phyloP scores from a whole-genome alignment of 2,797 vertebrate genomes.

The Neopelma chrysocephalum region DNA sequence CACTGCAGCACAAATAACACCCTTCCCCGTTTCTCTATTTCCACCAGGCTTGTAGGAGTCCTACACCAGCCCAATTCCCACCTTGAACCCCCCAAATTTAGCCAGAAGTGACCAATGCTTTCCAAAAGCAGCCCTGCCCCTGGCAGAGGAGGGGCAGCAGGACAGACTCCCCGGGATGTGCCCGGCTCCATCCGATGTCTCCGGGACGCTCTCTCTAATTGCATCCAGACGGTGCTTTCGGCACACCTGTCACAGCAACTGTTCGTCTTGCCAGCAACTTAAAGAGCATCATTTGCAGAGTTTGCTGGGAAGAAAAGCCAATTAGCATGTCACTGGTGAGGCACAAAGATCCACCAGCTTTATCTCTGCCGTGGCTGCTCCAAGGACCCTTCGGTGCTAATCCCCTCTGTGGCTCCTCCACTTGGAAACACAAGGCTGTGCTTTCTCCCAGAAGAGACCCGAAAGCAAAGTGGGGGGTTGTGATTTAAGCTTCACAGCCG shows the following conservation, averaged over 20 bases:
- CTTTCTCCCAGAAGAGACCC: not conserved
- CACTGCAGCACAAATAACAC: not conserved
- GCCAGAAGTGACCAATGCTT: rapidly evolving
- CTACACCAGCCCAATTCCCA: not conserved
- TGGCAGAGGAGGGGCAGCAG: rapidly evolving
- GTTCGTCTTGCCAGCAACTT: not conserved
- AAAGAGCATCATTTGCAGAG: not conserved
- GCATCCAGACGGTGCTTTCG: not conserved
- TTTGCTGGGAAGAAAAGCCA: not conserved
- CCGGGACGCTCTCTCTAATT: not conserved
- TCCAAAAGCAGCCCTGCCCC: not conserved
- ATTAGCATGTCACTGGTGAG: not conserved
- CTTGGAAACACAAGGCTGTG: not conserved
- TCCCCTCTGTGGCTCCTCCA: not conserved
- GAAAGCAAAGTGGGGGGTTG: not conserved
- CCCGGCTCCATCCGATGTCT: not conserved
- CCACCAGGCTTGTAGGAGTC: not conserved
- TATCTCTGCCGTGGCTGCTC: not conserved
- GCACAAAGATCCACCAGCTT: not conserved
- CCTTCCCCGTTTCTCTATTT: not conserved
- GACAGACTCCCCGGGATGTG: rapidly evolving
- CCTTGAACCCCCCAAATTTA: rapidly evolving
- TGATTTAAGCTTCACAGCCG: rapidly evolving
- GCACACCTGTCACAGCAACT: conserved; percentile 47
- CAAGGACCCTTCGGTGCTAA: not conserved